Evolutionary conservation across 1,140 invertebrate genomes (phyloP), one percentile per base, ranked within the genome.

Genomic region (Listronotus bonariensis): DNA sequence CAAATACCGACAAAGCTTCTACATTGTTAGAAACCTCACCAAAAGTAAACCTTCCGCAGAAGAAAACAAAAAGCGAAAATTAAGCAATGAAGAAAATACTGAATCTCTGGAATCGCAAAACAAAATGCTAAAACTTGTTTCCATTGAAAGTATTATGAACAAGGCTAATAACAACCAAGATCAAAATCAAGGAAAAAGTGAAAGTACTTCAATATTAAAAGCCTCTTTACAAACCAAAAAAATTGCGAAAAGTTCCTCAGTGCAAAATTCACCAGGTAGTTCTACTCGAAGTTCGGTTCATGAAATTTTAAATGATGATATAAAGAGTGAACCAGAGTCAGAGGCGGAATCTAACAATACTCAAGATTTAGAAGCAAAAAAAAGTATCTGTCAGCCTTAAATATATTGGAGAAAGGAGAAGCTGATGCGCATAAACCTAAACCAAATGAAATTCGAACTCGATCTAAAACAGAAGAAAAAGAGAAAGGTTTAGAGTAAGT

Each of bases 261-360:
- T 36, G 9, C 42, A 41, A 18, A 41, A 38, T 40, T 56, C 65
- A 17, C 38, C 58, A 12, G 31, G 14, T 9, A 26, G 34, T 52
- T 65, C 63, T 12, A 17, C 17, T 11, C 32, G 56, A 12, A 66
- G 40, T 60, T 62, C 58, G 6, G 10, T 52, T n/a, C 41, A 48
- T 14, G 65, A 67, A 46, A 41, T 53, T n/a, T 11, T 15, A 9
- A 2, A 32, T 6, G 64, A 71, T 6, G 65, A 78, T 46, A 79
- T 80, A 15, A 81, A 81, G 72, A 80, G 68, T 26, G 79, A 80
- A 65, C 72, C 77, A 9, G 69, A 70, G 20, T 68, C 68, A 20
- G 76, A 79, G 36, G 75, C 76, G 0, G 74, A 63, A 14, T 65
- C 59, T 26, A 45, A 3, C 31, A 38, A 68, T n/a, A 34, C 49